Conservation (phyloP, 64 coral and sea anemone genomes). For the Montipora cactus region DNA sequence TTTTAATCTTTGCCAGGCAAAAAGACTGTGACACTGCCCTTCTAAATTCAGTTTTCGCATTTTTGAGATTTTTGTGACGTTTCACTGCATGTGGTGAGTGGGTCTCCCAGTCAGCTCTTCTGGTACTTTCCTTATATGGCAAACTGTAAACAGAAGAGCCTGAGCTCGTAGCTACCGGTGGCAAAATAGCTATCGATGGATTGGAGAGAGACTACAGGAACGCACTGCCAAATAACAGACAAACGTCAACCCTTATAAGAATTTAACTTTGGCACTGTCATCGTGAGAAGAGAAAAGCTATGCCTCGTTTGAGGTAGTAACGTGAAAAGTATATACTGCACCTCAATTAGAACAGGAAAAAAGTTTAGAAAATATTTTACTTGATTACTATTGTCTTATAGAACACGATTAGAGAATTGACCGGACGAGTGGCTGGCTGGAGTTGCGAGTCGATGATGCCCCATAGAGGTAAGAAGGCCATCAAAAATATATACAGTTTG, state of each 20-base stretch:
- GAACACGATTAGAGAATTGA: conserved; percentile 64
- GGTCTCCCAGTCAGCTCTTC: conserved; percentile 41
- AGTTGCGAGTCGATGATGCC: conserved; percentile 75
- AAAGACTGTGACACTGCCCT: no score
- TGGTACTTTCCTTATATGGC: conserved; percentile 56
- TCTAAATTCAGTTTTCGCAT: neutral
- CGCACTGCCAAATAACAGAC: conserved; percentile 13
- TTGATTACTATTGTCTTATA: conserved; percentile 51
- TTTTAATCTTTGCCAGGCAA: no score
- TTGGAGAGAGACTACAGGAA: neutral
- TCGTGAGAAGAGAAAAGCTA: neutral
- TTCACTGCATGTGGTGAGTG: conserved; percentile 33
- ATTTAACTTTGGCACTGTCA: neutral
- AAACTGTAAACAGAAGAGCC: conserved; percentile 48
- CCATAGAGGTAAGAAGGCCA: conserved; percentile 57
- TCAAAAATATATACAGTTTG: neutral
- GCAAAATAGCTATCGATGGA: conserved; percentile 18
- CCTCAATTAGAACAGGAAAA: neutral
- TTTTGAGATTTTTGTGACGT: conserved; percentile 49
- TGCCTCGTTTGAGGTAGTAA: neutral
- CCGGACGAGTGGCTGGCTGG: conserved; percentile 53
- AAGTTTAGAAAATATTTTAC: neutral
- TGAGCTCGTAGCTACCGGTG: conserved; percentile 31
- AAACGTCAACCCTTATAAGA: neutral
- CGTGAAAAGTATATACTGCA: neutral